Evolutionary conservation across 2,797 vertebrate genomes (phyloP).

Genomic region (Rhadinocentrus ornatus): DNA sequence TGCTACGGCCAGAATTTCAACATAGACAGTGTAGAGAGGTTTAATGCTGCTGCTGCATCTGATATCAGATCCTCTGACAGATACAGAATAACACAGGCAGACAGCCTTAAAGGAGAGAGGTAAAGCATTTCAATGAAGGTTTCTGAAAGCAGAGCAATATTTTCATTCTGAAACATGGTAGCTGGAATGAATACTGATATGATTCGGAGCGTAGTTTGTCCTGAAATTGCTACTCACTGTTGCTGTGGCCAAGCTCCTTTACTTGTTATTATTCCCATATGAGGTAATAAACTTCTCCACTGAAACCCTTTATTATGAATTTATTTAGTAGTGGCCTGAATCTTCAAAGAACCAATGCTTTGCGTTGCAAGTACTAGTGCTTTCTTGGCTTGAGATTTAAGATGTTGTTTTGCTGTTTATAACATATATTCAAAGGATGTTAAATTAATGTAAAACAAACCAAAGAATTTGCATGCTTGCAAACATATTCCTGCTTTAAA

Average conservation of each 20-base stretch:
- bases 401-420: neutral
- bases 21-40: constrained; percentile 10
- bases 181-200: neutral
- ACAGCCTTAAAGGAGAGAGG: constrained; percentile 3
- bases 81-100: constrained; percentile 17
- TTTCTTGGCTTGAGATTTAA: neutral
- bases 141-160: constrained; percentile 23
- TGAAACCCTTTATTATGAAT: constrained; percentile 28
- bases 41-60: constrained; percentile 24
- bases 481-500: neutral
- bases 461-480: neutral
- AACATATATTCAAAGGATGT: neutral
- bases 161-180: constrained; percentile 10
- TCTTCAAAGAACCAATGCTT: constrained; percentile 7
- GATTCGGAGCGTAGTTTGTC: constrained; percentile 15
- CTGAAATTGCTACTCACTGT: constrained; percentile 30
- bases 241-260: constrained; percentile 4
- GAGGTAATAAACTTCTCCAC: constrained; percentile 22
- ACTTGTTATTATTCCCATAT: neutral
- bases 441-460: neutral
- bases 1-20: constrained; percentile 17
- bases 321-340: constrained; percentile 1
- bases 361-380: constrained; percentile 9
- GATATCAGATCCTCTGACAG: constrained; percentile 40
- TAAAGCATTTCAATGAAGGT: constrained; percentile 9